Base-by-base conservation (phyloP, 2,888 invertebrate genomes). In the Eurois occulta region DNA sequence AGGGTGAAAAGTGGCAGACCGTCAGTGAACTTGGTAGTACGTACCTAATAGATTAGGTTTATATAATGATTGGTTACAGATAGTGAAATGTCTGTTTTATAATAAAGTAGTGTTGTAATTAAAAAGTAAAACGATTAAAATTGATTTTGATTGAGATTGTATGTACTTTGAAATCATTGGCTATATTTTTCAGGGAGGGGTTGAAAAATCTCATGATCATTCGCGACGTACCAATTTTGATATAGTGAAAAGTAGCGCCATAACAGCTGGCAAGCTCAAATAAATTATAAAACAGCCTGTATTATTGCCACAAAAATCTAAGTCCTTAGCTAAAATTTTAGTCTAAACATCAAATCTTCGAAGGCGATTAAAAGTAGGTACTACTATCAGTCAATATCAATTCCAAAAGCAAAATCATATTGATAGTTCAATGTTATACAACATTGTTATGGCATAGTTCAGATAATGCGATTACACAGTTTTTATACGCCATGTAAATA, bases 371-470 rank as follows among this genome's bases (percentile, higher is more conserved):
- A 64, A 64, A 11, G 24, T 60, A 64, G 8, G 24, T 60, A 70
- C 41, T 32, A 68, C 67, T 72, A 83, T 72, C 62, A 68, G 1
- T 52, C 62, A 74, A 74, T 69, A 77, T 77, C 74, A 65, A 48
- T 35, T 70, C 64, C n/a, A 72, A 83, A 75, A 76, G 60, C 70
- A 46, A 73, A 78, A 78, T 80, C 72, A 65, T 38, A 67, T 66
- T 75, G 32, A 77, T 80, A 80, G 75, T 88, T 80, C 69, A 80
- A 83, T 78, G 72, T 85, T 87, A 83, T 80, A 78, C 52, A 80
- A 80, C 64, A 72, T 28, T 86, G 78, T 85, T 88, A 77, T 87
- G 81, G 80, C 72, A 86, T 80, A 80, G 84, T 87, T 80, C 76
- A 83, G 38, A 81, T 71, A 73, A 74, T 82, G 66, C 78, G 67